These are phyloP conservation scores for Henicopernis longicauda DNA, from an alignment of 2,113 vertebrate genomes.

Conservation along the genomic window DNA sequence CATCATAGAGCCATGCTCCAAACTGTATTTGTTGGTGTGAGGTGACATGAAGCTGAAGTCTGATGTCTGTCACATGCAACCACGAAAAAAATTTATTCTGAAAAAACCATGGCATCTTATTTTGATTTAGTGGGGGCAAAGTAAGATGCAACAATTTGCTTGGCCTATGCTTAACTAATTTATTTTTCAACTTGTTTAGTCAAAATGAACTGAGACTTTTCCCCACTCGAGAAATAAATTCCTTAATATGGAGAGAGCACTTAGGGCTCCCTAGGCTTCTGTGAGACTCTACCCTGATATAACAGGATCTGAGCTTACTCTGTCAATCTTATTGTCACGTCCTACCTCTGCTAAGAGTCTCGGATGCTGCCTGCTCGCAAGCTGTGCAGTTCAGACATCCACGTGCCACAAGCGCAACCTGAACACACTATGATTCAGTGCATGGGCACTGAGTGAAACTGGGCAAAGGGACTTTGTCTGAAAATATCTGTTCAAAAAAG, in stretches of 20 bases:
- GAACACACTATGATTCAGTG: fast-evolving
- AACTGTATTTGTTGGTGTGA: background rate
- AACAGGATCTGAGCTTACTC: background rate
- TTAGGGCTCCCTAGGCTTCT: background rate
- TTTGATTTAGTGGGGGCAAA: background rate
- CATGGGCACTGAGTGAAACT: fast-evolving
- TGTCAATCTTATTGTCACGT: background rate
- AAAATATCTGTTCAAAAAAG: background rate
- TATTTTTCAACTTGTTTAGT: background rate
- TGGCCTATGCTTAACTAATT: background rate
- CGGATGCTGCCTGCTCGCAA: background rate
- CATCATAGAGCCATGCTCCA: background rate
- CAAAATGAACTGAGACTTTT: background rate
- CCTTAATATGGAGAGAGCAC: background rate
- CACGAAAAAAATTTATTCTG: background rate
- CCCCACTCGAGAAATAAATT: fast-evolving
- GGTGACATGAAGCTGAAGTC: background rate
- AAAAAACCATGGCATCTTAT: background rate
- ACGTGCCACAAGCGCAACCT: fast-evolving
- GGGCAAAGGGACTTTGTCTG: background rate
- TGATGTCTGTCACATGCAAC: background rate
- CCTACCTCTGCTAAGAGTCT: background rate
- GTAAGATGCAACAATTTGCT: background rate
- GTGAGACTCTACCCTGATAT: background rate
- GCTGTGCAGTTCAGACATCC: background rate